Evolutionary conservation across 2,888 invertebrate species (phyloP).

Genomic region (Drosophila differens): DNA sequence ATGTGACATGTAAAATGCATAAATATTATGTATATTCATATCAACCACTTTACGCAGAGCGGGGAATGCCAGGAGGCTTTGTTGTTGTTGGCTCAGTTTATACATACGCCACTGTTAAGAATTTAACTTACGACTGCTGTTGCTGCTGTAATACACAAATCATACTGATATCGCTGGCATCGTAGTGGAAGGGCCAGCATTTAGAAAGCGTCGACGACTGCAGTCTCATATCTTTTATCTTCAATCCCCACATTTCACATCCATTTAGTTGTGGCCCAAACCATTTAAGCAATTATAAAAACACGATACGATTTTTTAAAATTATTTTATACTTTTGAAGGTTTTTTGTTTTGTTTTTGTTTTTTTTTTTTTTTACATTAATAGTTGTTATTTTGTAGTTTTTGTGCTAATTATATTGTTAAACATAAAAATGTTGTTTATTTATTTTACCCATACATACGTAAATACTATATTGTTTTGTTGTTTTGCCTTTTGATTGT

Average conservation of each 20-base stretch:
- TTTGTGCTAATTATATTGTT: constrained; percentile 78
- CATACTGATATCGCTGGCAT: constrained; percentile 48
- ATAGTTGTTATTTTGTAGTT: constrained; percentile 81
- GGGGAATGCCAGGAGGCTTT: constrained; percentile 38
- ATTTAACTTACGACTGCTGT: constrained; percentile 30
- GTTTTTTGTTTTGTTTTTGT: constrained; percentile 39
- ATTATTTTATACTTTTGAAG: constrained; percentile 57
- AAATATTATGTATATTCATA: constrained; percentile 19
- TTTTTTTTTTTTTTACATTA: constrained; percentile 71
- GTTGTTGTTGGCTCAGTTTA: constrained; percentile 10
- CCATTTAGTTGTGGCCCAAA: constrained; percentile 10
- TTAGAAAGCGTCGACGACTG: neutral
- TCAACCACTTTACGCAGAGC: constrained; percentile 59
- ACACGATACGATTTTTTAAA: constrained; percentile 12
- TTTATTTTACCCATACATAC: constrained; percentile 64
- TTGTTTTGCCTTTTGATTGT: constrained; percentile 65
- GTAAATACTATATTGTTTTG: constrained; percentile 55
- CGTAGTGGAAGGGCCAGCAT: constrained; percentile 6
- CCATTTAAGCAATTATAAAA: neutral
- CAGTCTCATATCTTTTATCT: neutral
- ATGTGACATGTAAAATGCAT: no score
- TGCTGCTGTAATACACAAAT: constrained; percentile 40
- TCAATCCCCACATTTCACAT: constrained; percentile 11
- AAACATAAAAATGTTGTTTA: constrained; percentile 71
- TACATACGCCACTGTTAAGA: constrained; percentile 37